Evolutionary conservation across 1,140 invertebrate species (phyloP).

Genomic region (Temnothorax curvispinosus): DNA sequence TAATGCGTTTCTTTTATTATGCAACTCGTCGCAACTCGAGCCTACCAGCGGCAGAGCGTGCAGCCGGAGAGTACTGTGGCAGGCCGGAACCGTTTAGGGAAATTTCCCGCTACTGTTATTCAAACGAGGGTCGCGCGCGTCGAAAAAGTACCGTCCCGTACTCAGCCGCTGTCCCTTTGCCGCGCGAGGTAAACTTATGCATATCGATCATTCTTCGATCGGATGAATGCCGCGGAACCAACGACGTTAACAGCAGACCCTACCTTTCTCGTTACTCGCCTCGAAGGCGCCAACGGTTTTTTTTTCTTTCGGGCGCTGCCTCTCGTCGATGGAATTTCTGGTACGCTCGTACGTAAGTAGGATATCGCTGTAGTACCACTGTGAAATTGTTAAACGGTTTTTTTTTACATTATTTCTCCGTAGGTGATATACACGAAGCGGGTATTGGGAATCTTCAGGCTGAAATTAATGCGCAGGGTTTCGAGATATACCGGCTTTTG

Average conservation of each 20-base stretch:
- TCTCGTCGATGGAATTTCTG: not conserved
- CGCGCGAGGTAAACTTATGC: conserved; percentile 75
- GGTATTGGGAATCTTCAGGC: not conserved
- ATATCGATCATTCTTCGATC: conserved; percentile 82
- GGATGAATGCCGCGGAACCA: conserved; percentile 74
- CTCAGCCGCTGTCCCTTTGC: conserved; percentile 47
- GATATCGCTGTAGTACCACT: not conserved
- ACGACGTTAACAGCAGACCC: conserved; percentile 73
- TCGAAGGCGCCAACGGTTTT: conserved; percentile 76
- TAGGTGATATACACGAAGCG: not conserved
- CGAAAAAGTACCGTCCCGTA: conserved; percentile 50
- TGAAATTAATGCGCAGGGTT: conserved; percentile 12
- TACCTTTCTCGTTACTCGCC: conserved; percentile 64
- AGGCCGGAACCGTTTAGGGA: conserved; percentile 84
- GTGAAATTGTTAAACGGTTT: not conserved
- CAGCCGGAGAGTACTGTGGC: conserved; percentile 76
- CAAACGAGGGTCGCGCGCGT: conserved; percentile 83
- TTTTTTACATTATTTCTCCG: not conserved
- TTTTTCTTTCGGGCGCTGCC: not conserved
- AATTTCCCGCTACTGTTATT: conserved; percentile 84
- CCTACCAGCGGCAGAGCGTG: conserved; percentile 53
- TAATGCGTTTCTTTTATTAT: conserved; percentile 84
- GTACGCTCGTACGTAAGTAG: not conserved
- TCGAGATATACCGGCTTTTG: conserved; percentile 6
- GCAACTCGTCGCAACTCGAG: conserved; percentile 77